phyloP scores from a whole-genome alignment of 2,113 vertebrate species.

The Beaufortia kweichowensis region DNA sequence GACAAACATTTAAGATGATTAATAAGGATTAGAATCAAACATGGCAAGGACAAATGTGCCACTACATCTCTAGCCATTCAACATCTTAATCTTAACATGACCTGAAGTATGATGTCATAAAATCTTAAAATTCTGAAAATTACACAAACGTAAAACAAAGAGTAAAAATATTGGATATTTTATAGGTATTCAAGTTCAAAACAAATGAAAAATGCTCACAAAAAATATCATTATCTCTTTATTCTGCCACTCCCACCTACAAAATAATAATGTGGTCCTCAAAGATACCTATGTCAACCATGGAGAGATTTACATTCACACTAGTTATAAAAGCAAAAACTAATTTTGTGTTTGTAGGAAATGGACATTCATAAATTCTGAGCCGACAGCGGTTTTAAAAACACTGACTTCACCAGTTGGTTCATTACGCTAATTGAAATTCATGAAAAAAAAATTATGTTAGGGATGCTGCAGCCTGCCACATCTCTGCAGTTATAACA shows the following conservation, averaged over 20 bases:
- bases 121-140: no score
- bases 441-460: conserved; percentile 26
- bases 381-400: conserved; percentile 42
- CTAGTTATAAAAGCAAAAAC: conserved; percentile 45
- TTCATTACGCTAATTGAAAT: conserved; percentile 52
- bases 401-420: conserved; percentile 36
- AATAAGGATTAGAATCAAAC: no score
- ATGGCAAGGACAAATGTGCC: no score
- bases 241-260: not conserved
- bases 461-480: not conserved
- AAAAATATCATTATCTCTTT: not conserved
- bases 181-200: no score
- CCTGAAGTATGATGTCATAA: no score
- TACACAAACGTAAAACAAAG: no score
- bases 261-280: not conserved
- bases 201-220: not conserved
- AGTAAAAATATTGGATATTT: no score
- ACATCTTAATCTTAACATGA: no score
- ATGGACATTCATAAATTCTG: conserved; percentile 40
- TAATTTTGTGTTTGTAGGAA: conserved; percentile 36
- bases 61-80: no score
- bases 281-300: conserved; percentile 38
- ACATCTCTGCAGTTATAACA: conserved; percentile 5
- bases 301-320: conserved; percentile 35
- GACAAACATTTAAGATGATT: not conserved